Percentiles rank a stretch among this genome's conserved stretches.
phyloP scores from a whole-genome alignment of 37 sponge, comb jelly and placozoan species.

The Cliona cf. orientalis region DNA sequence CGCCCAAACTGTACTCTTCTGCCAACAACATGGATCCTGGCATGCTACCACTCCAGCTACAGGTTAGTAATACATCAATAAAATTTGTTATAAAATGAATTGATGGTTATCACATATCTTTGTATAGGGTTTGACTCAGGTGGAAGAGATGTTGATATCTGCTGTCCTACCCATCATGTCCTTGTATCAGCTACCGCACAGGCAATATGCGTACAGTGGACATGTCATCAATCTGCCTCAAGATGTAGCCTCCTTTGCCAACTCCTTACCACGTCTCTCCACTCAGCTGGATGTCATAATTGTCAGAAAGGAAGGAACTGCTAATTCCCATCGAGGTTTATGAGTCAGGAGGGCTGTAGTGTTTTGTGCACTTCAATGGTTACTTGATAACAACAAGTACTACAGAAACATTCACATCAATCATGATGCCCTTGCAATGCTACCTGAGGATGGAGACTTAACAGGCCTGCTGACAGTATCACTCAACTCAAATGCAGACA shows the following conservation, averaged over 20 bases:
- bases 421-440: not conserved
- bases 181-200: no score
- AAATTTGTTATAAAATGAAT: not conserved
- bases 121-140: not conserved
- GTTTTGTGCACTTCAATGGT: not conserved
- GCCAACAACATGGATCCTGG: constrained; percentile 13
- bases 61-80: not conserved
- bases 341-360: not conserved
- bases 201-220: no score
- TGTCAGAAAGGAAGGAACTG: not conserved
- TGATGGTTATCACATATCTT: not conserved
- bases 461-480: no score
- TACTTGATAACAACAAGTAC: not conserved
- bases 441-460: not conserved
- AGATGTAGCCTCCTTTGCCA: no score
- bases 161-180: no score
- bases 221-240: no score
- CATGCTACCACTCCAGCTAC: constrained; percentile 1
- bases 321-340: not conserved
- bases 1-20: not conserved
- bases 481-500: no score
- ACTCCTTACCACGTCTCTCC: no score
- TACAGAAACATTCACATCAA: not conserved
- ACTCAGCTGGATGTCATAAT: not conserved
- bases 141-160: no score